Percentiles rank a stretch among this genome's conserved stretches.
These are phyloP conservation scores for Acipenser transmontanus DNA, from an alignment of 2,797 vertebrate species.

Conservation along the genomic window DNA sequence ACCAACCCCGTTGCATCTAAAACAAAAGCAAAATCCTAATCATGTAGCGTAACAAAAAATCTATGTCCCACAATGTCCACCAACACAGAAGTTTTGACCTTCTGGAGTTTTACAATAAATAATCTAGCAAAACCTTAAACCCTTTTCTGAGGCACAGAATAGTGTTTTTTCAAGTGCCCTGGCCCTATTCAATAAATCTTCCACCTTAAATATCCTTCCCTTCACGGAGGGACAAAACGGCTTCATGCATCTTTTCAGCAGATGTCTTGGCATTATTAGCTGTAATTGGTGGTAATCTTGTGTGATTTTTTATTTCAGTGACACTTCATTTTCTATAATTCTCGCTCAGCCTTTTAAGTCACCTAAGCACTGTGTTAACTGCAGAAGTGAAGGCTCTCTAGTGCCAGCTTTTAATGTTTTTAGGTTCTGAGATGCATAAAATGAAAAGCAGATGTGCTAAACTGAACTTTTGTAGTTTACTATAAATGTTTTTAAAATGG, in stretches of 20 bases:
- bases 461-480: constrained; percentile 35
- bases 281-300: constrained; percentile 71
- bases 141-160: background rate
- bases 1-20: no score
- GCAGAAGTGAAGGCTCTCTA: constrained; percentile 63
- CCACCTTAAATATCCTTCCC: constrained; percentile 7
- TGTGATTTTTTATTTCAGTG: constrained; percentile 71
- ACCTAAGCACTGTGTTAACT: constrained; percentile 74
- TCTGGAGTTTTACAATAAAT: constrained; percentile 1
- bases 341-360: constrained; percentile 77
- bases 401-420: constrained; percentile 78
- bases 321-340: constrained; percentile 88
- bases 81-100: background rate
- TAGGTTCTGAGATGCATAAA: constrained; percentile 74
- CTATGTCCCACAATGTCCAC: background rate
- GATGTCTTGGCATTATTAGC: constrained; percentile 60
- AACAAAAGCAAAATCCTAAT: background rate
- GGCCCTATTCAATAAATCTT: background rate
- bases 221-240: constrained; percentile 26
- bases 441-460: constrained; percentile 91
- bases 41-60: background rate
- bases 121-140: background rate
- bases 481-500: constrained; percentile 64
- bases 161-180: constrained; percentile 5
- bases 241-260: constrained; percentile 66